These are phyloP conservation scores for Solen grandis DNA, from an alignment of 1,140 invertebrate genomes.

Conservation along the genomic window DNA sequence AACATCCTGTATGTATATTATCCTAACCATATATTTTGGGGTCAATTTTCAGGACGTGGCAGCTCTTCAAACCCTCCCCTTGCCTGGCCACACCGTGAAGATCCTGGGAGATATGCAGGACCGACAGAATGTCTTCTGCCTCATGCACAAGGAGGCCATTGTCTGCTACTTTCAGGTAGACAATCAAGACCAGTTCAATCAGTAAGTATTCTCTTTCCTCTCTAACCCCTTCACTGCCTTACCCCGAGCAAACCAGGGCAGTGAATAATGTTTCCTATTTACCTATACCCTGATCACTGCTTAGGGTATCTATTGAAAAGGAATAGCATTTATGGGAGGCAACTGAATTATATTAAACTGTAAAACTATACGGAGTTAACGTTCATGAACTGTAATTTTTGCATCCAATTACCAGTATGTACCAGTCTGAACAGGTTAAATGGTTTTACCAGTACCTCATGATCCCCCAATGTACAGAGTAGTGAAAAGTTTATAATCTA, in stretches of 20 bases:
- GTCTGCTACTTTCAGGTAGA: conserved; percentile 83
- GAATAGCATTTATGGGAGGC: background rate
- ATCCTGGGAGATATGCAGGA: conserved; percentile 75
- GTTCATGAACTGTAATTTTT: too few species aligned
- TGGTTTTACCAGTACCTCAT: too few species aligned
- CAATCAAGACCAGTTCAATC: conserved; percentile 81
- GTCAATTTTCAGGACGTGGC: conserved; percentile 81
- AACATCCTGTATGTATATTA: too few species aligned
- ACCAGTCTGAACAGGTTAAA: too few species aligned
- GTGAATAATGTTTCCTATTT: background rate
- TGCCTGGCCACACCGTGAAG: conserved; percentile 84
- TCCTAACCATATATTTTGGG: too few species aligned
- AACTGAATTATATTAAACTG: background rate
- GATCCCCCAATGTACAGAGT: too few species aligned
- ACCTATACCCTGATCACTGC: background rate
- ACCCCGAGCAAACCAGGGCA: background rate
- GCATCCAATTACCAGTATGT: background rate
- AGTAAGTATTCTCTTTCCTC: conserved; percentile 71
- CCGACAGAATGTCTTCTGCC: conserved; percentile 83
- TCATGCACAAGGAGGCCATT: conserved; percentile 82
- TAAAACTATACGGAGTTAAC: background rate
- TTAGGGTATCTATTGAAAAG: background rate
- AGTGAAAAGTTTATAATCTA: too few species aligned
- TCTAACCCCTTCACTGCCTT: background rate
- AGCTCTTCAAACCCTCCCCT: conserved; percentile 85